Conservation (phyloP, 2,797 vertebrate genomes). For the Onychomys leucogaster region DNA sequence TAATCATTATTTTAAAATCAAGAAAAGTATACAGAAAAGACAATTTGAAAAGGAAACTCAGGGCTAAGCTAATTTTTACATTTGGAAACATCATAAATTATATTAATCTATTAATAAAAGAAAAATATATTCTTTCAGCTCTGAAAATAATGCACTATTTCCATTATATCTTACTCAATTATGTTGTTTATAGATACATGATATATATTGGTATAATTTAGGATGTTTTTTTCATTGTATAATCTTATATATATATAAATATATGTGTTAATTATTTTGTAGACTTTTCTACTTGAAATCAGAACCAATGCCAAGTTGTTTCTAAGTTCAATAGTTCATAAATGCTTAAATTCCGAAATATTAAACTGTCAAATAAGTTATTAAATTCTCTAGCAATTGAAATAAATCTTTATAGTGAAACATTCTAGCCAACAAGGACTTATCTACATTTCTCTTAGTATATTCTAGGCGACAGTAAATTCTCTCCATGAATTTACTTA, state of each 20-base stretch:
- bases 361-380: neutral
- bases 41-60: neutral
- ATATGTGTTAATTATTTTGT: neutral
- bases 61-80: neutral
- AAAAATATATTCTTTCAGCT: neutral
- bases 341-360: neutral
- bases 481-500: neutral
- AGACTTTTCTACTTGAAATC: neutral
- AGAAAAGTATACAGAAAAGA: neutral
- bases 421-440: neutral
- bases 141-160: neutral
- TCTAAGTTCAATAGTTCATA: neutral
- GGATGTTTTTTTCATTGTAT: neutral
- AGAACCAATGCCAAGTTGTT: neutral
- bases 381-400: neutral
- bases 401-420: neutral
- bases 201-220: conserved; percentile 8
- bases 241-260: neutral
- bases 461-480: neutral
- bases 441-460: neutral
- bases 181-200: neutral
- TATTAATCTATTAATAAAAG: neutral
- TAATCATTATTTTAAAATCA: neutral
- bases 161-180: neutral
- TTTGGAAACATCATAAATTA: neutral